A percentile compares a stretch with the other conserved stretches of the same genome.
These are phyloP conservation scores for Synanthedon vespiformis DNA, from an alignment of 2,888 invertebrate genomes.

Conservation along the genomic window DNA sequence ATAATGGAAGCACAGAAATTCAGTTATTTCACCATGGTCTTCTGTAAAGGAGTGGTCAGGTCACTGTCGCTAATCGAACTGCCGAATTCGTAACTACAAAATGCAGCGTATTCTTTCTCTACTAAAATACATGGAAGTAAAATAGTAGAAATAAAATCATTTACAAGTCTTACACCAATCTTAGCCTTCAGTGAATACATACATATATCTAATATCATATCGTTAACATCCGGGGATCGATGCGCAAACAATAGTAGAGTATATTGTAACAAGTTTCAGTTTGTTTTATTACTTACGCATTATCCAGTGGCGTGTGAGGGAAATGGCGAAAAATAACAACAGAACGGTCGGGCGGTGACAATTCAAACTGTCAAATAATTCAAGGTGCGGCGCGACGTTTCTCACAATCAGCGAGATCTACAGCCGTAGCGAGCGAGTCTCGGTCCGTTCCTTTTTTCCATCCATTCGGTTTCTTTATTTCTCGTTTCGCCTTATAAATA, in stretches of 20 bases:
- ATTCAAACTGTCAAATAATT: conserved; percentile 63
- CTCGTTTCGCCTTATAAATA: conserved; percentile 59
- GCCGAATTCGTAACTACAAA: no score
- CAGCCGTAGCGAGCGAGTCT: conserved; percentile 36
- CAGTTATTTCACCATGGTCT: no score
- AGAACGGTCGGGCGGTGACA: conserved; percentile 42
- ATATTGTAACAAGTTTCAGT: conserved; percentile 27
- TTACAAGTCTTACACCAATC: conserved; percentile 15
- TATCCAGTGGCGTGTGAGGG: conserved; percentile 25
- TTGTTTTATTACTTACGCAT: conserved; percentile 41
- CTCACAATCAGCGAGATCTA: conserved; percentile 65
- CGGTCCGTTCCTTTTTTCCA: conserved; percentile 36
- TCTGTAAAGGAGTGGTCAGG: no score
- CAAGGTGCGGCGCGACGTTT: conserved; percentile 53
- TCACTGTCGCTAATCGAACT: no score
- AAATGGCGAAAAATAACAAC: conserved; percentile 41
- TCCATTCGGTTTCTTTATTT: conserved; percentile 61
- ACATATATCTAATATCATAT: conserved; percentile 15
- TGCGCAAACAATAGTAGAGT: conserved; percentile 30
- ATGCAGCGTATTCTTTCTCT: no score
- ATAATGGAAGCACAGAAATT: no score
- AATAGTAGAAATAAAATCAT: background rate
- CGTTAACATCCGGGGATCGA: conserved; percentile 22
- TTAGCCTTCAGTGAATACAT: conserved; percentile 24
- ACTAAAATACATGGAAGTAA: no score